A percentile compares a stretch with the other conserved stretches of the same genome.
These are phyloP conservation scores for Agelastica alni DNA, from an alignment of 2,888 invertebrate genomes.

Conservation along the genomic window DNA sequence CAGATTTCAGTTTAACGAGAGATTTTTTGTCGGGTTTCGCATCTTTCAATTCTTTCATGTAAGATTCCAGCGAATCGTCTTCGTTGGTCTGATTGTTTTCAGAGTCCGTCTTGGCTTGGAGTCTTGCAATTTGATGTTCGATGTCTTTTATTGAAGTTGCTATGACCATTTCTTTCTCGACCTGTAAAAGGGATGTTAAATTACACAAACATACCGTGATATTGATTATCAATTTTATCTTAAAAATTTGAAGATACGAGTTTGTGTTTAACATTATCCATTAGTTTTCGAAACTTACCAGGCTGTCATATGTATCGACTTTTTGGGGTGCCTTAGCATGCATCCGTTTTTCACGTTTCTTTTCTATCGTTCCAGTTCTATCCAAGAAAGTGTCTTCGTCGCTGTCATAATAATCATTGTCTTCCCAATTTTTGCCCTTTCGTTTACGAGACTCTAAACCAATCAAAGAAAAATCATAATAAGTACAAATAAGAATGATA, in stretches of 20 bases:
- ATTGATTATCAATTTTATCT: too few relatives aligned
- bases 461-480: constrained; percentile 14
- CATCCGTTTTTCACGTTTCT: constrained; percentile 81
- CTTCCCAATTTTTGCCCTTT: constrained; percentile 77
- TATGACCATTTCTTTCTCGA: constrained; percentile 68
- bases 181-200: too few relatives aligned
- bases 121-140: constrained; percentile 59
- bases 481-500: too few relatives aligned
- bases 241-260: too few relatives aligned
- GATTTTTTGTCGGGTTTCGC: constrained; percentile 60
- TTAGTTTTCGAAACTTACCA: too few relatives aligned
- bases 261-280: too few relatives aligned
- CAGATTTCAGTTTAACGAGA: constrained; percentile 70
- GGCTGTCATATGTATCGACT: constrained; percentile 67
- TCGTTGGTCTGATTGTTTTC: constrained; percentile 50
- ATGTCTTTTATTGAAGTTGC: constrained; percentile 60
- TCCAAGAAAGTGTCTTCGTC: constrained; percentile 97
- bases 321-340: constrained; percentile 65
- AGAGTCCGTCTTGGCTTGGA: constrained; percentile 51
- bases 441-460: constrained; percentile 76
- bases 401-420: constrained; percentile 90
- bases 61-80: constrained; percentile 80
- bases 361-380: constrained; percentile 90
- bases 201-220: too few relatives aligned
- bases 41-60: constrained; percentile 71